Evolutionary conservation across 2,113 vertebrate genomes (phyloP).

Genomic region (Ancistrus triradiatus): DNA sequence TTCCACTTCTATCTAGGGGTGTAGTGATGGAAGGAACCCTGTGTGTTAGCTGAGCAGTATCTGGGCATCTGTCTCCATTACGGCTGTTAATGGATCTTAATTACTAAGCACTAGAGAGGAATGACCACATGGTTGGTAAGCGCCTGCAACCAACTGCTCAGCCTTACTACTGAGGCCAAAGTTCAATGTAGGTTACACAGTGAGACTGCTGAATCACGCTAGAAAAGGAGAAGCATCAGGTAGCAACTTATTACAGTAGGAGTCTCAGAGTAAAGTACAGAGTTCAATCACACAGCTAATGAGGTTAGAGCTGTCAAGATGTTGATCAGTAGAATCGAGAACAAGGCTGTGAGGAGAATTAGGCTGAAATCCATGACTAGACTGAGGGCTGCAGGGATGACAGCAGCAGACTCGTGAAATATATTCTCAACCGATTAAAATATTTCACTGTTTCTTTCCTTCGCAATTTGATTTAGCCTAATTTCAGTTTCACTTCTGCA

Average conservation of each 20-base stretch:
- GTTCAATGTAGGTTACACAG: constrained; percentile 9
- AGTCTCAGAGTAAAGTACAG: not conserved
- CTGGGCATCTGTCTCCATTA: constrained; percentile 41
- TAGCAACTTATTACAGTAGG: not conserved
- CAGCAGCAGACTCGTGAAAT: not conserved
- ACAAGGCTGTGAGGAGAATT: not conserved
- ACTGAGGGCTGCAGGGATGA: not conserved
- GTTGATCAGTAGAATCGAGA: constrained; percentile 2
- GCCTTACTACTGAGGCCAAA: not conserved
- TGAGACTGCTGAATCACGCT: constrained; percentile 9
- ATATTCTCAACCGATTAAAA: too few relatives aligned
- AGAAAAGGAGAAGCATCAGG: constrained; percentile 3
- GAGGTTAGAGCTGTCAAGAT: constrained; percentile 14
- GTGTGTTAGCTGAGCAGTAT: constrained; percentile 5
- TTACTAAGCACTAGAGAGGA: constrained; percentile 30
- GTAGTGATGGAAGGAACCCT: not conserved
- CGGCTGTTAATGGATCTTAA: constrained; percentile 38
- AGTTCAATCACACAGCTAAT: constrained; percentile 16
- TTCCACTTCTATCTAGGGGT: not conserved
- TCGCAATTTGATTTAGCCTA: too few relatives aligned
- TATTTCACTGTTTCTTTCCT: too few relatives aligned
- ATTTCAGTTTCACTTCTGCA: too few relatives aligned
- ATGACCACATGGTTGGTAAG: constrained; percentile 6
- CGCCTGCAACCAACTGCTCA: constrained; percentile 6
- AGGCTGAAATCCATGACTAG: constrained; percentile 7